A percentile compares a stretch with the other conserved stretches of the same genome.
Evolutionary conservation across 2,113 vertebrate genomes (phyloP).

Genomic region (Saguinus midas): DNA sequence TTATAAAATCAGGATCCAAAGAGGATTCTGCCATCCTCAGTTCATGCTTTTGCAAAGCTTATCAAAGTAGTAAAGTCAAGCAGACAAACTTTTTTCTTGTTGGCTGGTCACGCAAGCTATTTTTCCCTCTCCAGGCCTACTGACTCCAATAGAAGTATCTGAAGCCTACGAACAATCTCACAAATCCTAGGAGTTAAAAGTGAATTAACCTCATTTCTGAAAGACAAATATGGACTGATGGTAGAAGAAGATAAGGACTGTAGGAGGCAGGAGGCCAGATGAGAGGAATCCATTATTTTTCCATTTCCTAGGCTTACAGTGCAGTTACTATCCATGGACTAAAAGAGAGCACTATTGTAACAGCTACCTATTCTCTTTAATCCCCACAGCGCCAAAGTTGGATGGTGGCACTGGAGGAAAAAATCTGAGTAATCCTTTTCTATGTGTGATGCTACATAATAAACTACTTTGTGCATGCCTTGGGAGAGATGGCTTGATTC

Average conservation of each 20-base stretch:
- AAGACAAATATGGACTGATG: neutral
- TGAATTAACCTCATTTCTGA: neutral
- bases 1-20: neutral
- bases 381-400: neutral
- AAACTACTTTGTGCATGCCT: neutral
- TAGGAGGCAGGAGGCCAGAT: neutral
- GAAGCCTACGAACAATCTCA: neutral
- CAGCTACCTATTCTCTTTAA: neutral
- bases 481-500: neutral
- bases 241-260: neutral
- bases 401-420: neutral
- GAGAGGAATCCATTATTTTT: neutral
- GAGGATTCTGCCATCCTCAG: neutral
- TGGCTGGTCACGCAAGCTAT: neutral
- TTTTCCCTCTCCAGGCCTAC: neutral
- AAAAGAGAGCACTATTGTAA: neutral
- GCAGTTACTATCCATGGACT: neutral
- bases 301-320: neutral
- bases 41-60: neutral
- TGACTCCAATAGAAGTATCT: neutral
- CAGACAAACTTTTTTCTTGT: neutral
- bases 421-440: neutral
- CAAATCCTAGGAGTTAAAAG: neutral
- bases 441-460: neutral
- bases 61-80: slow-evolving; percentile 28